Base-by-base conservation (phyloP, 2,888 invertebrate genomes). In the Polyommatus iphigenia region DNA sequence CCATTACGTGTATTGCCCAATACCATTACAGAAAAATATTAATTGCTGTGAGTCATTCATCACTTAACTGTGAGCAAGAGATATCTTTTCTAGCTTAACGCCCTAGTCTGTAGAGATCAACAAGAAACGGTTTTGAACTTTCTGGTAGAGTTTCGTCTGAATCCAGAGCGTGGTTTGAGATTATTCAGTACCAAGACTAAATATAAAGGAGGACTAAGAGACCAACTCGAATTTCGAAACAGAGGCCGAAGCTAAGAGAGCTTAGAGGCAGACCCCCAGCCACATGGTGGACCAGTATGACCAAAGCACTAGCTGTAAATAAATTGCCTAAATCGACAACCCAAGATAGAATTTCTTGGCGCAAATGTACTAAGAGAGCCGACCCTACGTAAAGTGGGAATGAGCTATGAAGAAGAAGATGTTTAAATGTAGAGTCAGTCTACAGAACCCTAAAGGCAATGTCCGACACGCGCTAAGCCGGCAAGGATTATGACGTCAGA, bases 1-100 rank as follows among this genome's bases (percentile, higher is more conserved):
- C 67, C 67, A 67, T 67, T 32, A 67, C 67, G 29, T 6, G 67
- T 29, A 29, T 67, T 67, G 67, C 67, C 67, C 67, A 67, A 67
- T 67, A 67, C 67, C 15, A 67, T 32, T 67, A 67, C 18, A 67
- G 29, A 67, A 29, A 67, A 62, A 24, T 67, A 67, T 67, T 67
- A 67, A 67, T 67, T 29, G 29, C 29, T 32, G 20, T 29, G 67
- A 67, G 29, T 67, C 67, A 67, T 32, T 29, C 29, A 67, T 67
- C 67, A 29, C 29, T 29, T 32, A 13, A 24, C 62, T 67, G 24
- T 8, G 15, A 29, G 29, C 67, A 29, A 67, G 67, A 32, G 29
- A 67, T 29, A 29, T 67, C 4, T 67, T 67, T 67, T 29, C 5
- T 67, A 29, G 6, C 67, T 62, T 24, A 67, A 67, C 15, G 29